phyloP scores from a whole-genome alignment of 1,140 invertebrate species.

The Euwallacea fornicatus region DNA sequence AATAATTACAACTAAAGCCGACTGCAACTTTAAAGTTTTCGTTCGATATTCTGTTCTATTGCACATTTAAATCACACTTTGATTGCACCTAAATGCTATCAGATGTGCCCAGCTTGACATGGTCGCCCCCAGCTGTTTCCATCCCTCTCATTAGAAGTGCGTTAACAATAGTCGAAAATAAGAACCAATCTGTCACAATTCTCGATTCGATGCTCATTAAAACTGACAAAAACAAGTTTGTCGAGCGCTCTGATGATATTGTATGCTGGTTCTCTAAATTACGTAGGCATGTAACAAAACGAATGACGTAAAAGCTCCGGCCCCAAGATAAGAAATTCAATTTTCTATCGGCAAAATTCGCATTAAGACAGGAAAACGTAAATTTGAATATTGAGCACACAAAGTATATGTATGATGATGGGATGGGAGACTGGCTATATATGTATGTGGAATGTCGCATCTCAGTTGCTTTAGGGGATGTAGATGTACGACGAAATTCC shows the following conservation, averaged over 20 bases:
- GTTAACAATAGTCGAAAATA: constrained; percentile 23
- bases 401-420: constrained; percentile 21
- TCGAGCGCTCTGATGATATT: neutral
- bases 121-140: constrained; percentile 3
- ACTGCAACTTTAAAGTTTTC: no score
- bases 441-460: constrained; percentile 26
- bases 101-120: constrained; percentile 34
- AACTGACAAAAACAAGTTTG: neutral
- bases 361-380: constrained; percentile 23
- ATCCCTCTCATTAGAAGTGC: neutral
- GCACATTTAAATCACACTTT: neutral
- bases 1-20: no score
- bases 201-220: neutral
- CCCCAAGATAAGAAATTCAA: constrained; percentile 12
- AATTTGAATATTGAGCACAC: constrained; percentile 27
- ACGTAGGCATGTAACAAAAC: no score
- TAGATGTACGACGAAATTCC: constrained; percentile 22
- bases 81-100: constrained; percentile 30
- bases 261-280: neutral
- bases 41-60: no score
- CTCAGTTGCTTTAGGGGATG: constrained; percentile 24
- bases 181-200: constrained; percentile 31
- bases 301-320: no score
- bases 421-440: constrained; percentile 4
- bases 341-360: constrained; percentile 20